Evolutionary conservation across 1,140 invertebrate genomes (phyloP), one percentile per base, ranked within the genome.

Genomic region (Pararge aegeria): DNA sequence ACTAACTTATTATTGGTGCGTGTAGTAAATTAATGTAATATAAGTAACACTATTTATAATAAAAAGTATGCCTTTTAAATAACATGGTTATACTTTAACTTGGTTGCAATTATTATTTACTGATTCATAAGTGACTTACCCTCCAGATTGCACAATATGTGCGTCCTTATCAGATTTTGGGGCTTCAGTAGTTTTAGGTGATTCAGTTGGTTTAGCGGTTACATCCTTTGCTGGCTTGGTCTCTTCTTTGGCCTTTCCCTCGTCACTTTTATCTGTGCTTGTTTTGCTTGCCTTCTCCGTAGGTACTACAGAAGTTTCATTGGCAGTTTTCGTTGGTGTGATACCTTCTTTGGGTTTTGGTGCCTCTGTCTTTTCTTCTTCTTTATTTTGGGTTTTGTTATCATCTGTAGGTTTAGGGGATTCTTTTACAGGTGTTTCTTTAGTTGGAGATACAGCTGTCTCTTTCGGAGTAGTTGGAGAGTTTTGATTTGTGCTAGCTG

Each of bases 51-150:
- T n/a, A n/a, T n/a, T n/a, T n/a, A n/a, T n/a, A n/a, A n/a, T n/a
- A n/a, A n/a, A n/a, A n/a, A n/a, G n/a, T n/a, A n/a, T n/a, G n/a
- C n/a, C n/a, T n/a, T n/a, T n/a, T n/a, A n/a, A n/a, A n/a, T n/a
- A n/a, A n/a, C n/a, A n/a, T n/a, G n/a, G n/a, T n/a, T n/a, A n/a
- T n/a, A n/a, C n/a, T n/a, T n/a, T n/a, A n/a, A n/a, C n/a, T n/a
- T n/a, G n/a, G n/a, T n/a, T n/a, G n/a, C n/a, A n/a, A n/a, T n/a
- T n/a, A n/a, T n/a, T n/a, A n/a, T n/a, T n/a, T n/a, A n/a, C n/a
- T n/a, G n/a, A n/a, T n/a, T n/a, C n/a, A n/a, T n/a, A n/a, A n/a
- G 24, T 24, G 40, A 62, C 75, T 70, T 59, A 82, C 79, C 75
- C 74, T 78, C 75, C 69, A 13, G 75, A 64, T 57, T 78, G 68